Evolutionary conservation across 2,797 vertebrate genomes (phyloP).

Genomic region (Propithecus deckenii): DNA sequence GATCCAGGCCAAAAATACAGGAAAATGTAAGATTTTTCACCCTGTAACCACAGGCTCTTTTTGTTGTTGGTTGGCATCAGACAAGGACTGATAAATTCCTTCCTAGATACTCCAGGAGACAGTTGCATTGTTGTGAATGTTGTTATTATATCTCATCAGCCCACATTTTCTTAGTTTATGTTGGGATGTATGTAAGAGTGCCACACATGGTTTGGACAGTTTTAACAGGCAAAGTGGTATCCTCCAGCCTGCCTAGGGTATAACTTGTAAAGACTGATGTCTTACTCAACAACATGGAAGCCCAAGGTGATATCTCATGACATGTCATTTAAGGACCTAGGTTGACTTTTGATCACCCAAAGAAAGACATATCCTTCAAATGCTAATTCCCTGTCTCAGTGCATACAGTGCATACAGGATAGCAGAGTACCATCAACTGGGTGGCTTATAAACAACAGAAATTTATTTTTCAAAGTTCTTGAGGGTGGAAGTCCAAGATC

Average conservation of each 20-base stretch:
- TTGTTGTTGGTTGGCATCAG: not conserved
- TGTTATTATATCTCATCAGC: not conserved
- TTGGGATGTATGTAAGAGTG: not conserved
- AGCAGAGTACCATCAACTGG: not conserved
- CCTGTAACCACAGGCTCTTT: not conserved
- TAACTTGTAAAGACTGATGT: not conserved
- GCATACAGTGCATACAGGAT: not conserved
- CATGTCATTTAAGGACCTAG: not conserved
- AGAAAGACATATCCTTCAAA: not conserved
- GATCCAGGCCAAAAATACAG: slow-evolving; percentile 44
- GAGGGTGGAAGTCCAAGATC: too few species aligned
- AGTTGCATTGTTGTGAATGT: not conserved
- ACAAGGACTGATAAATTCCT: not conserved
- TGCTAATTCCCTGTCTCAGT: not conserved
- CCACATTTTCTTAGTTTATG: not conserved
- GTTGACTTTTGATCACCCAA: not conserved
- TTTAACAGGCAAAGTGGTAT: not conserved
- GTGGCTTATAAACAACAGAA: not conserved
- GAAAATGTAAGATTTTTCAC: slow-evolving; percentile 49
- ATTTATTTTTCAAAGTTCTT: too few species aligned
- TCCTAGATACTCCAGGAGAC: not conserved
- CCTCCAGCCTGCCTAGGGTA: not conserved
- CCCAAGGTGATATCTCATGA: too few species aligned
- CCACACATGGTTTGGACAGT: not conserved
- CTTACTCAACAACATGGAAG: not conserved